These are phyloP conservation scores for Ruditapes philippinarum DNA, from an alignment of 1,140 invertebrate genomes.

Conservation along the genomic window DNA sequence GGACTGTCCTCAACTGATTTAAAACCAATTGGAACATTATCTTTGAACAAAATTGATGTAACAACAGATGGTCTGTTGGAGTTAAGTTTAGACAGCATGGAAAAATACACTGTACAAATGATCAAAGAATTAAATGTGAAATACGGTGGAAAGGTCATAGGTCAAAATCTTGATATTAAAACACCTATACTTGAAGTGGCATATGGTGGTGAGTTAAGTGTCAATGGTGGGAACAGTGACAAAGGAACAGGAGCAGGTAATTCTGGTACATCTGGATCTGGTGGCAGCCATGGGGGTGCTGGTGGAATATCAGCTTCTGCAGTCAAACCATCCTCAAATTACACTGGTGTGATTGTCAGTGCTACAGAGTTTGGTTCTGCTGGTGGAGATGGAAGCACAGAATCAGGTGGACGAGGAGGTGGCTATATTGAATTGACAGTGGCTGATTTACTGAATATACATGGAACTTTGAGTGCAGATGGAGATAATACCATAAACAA, in stretches of 20 bases:
- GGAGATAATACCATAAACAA: constrained; percentile 60
- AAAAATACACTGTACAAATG: constrained; percentile 66
- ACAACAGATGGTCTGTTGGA: constrained; percentile 72
- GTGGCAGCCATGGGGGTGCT: constrained; percentile 76
- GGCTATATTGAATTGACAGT: constrained; percentile 70
- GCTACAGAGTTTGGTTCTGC: constrained; percentile 74
- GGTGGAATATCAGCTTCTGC: constrained; percentile 68
- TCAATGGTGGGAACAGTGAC: constrained; percentile 55
- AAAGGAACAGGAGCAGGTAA: constrained; percentile 63
- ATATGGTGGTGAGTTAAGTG: constrained; percentile 70
- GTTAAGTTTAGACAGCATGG: constrained; percentile 66
- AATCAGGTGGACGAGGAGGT: constrained; percentile 71
- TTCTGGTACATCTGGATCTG: constrained; percentile 66
- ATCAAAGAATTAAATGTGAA: constrained; percentile 73
- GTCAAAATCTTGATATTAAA: constrained; percentile 69
- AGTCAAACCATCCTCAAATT: constrained; percentile 22
- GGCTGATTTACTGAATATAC: constrained; percentile 55
- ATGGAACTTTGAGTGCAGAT: constrained; percentile 75
- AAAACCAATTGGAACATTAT: constrained; percentile 66
- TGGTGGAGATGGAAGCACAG: constrained; percentile 68
- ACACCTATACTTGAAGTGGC: constrained; percentile 71
- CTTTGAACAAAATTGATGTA: constrained; percentile 74
- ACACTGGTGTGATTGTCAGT: constrained; percentile 66
- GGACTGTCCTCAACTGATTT: constrained; percentile 65
- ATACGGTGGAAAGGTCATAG: constrained; percentile 73